Evolutionary conservation across 2,113 vertebrate genomes (phyloP), one percentile per base, ranked within the genome.

Genomic region (Dolichallabes microphthalmus): DNA sequence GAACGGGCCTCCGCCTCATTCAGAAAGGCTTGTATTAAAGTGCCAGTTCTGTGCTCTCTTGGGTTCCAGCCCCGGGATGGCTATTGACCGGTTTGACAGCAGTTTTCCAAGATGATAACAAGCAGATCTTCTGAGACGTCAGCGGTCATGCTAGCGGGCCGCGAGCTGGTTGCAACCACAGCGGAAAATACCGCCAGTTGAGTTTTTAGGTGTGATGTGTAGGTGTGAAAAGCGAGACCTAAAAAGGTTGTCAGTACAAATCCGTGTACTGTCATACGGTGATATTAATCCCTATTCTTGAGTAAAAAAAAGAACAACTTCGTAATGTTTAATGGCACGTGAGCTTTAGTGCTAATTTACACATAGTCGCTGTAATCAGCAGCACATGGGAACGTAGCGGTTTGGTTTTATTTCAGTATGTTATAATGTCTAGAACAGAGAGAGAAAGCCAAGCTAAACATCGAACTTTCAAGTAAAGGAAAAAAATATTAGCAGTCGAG

Each of bases 21-120:
- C n/a, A 55, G n/a, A 55, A 15, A 10, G 13, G n/a, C 50, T 27
- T 55, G 50, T 55, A 50, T 74, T 13, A 74, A 53, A 76, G 13
- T 53, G 74, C 7, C 50, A 76, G 1, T 76, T 76, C 27, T 76
- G 45, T 45, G n/a, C 73, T 17, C 73, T 75, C 50, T 75, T 75
- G 45, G 50, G 50, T 75, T 77, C 9, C 17, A 57, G 53, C n/a
- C 17, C 58, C 27, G 13, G 27, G 52, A 57, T 77, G 15, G 17
- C 53, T 77, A 57, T 77, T 77, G 75, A 77, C 75, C 57, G 32
- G 9, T 20, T 58, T 57, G 75, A 57, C 75, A 57, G 53, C 74
- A 55, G 52, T 53, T 55, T 77, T 27, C n/a, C 50, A 30, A 55
- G 74, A 30, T 55, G 52, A 50, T 55, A 77, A 30, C 25, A 15